Conservation (phyloP, 2,113 vertebrate species). For the Heteronetta atricapilla region DNA sequence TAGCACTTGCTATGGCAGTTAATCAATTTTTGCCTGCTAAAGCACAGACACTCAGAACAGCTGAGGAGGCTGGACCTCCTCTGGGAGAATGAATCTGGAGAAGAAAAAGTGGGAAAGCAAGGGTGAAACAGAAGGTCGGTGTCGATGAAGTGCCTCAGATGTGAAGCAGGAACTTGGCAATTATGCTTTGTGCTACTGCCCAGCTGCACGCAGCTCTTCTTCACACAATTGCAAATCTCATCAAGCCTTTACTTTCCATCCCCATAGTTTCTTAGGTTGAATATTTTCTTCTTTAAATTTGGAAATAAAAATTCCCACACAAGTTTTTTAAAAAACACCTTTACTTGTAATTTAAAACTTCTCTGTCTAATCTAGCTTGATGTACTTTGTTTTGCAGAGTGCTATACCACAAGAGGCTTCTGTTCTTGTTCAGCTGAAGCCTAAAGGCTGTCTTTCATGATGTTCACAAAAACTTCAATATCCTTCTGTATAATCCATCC, state of each 20-base stretch:
- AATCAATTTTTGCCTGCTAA: not conserved
- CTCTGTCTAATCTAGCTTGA: not conserved
- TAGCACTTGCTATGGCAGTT: not conserved
- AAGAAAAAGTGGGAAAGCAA: not conserved
- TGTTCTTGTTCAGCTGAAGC: not conserved
- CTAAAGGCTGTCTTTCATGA: not conserved
- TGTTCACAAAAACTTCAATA: not conserved
- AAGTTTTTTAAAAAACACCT: not conserved
- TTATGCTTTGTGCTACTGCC: not conserved
- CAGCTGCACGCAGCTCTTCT: not conserved
- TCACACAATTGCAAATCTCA: not conserved
- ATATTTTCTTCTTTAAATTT: not conserved
- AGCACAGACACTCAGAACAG: not conserved
- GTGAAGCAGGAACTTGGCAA: not conserved
- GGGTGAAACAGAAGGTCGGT: not conserved
- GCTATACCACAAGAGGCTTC: not conserved
- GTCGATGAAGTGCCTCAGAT: not conserved
- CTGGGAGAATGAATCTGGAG: not conserved
- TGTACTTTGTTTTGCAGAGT: not conserved
- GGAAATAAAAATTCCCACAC: not conserved
- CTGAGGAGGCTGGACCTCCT: not conserved
- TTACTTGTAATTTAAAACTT: not conserved
- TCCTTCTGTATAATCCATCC: not conserved
- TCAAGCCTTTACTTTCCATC: not conserved
- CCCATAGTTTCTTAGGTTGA: not conserved